Percentiles rank a stretch among this genome's conserved stretches.
Conservation (phyloP, 35 echinoderm and acorn worm species). For the Strongylocentrotus purpuratus region DNA sequence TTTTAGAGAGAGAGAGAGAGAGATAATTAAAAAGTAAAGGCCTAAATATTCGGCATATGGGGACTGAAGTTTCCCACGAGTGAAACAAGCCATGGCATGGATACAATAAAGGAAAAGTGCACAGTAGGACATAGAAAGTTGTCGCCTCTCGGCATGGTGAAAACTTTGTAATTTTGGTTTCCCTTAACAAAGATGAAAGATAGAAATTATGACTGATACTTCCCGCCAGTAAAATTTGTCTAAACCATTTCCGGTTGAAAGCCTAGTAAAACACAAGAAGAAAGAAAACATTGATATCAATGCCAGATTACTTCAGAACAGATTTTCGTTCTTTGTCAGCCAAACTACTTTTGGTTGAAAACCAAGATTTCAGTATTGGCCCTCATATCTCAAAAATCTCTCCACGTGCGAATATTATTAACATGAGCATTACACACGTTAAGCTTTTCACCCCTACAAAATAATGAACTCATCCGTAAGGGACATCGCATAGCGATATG, state of each 20-base stretch:
- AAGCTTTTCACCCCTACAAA: background rate
- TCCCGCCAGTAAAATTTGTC: background rate
- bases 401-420: background rate
- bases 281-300: no score
- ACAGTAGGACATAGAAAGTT: background rate
- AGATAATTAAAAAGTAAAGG: no score
- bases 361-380: no score
- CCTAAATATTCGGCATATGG: no score
- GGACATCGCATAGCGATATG: background rate
- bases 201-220: background rate
- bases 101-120: background rate
- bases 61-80: no score
- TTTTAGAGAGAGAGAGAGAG: no score
- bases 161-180: background rate
- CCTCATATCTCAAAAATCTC: no score
- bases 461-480: background rate
- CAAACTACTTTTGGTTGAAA: no score
- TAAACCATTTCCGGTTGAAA: constrained; percentile 6
- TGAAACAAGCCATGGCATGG: background rate
- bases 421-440: background rate
- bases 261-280: no score
- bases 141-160: background rate
- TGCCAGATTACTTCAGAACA: no score
- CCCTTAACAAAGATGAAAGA: background rate
- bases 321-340: no score